Conservation (phyloP, 1,140 invertebrate species). For the Drosophila ambigua region DNA sequence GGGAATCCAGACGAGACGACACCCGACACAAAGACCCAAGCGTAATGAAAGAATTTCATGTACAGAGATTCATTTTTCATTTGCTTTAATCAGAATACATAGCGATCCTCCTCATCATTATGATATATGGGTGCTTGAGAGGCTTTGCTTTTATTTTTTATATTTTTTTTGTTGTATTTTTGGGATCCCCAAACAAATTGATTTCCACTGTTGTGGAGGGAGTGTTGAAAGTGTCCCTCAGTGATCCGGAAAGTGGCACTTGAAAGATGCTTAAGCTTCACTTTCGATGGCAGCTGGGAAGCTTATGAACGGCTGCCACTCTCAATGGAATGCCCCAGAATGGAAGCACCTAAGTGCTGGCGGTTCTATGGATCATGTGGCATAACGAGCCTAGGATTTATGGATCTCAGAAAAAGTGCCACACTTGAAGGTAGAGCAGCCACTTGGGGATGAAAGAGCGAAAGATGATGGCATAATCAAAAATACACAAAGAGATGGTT, state of each 20-base stretch:
- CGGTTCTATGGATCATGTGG: slow-evolving; percentile 23
- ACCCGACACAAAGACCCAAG: slow-evolving; percentile 17
- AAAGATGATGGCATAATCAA: not conserved
- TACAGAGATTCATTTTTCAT: slow-evolving; percentile 46
- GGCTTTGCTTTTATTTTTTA: slow-evolving; percentile 55
- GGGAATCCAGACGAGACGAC: slow-evolving; percentile 12
- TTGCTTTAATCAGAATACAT: slow-evolving; percentile 8
- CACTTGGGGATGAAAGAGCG: slow-evolving; percentile 7
- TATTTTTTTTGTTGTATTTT: not conserved
- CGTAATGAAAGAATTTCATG: slow-evolving; percentile 20
- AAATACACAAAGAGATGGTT: too few relatives aligned
- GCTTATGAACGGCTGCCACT: slow-evolving; percentile 5
- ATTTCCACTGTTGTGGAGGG: slow-evolving; percentile 40
- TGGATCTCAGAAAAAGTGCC: not conserved
- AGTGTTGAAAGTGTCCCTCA: slow-evolving; percentile 55
- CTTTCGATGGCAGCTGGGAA: slow-evolving; percentile 10
- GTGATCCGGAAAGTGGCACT: slow-evolving; percentile 66
- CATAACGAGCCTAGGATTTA: slow-evolving; percentile 39
- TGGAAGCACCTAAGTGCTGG: not conserved
- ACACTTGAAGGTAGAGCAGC: slow-evolving; percentile 2
- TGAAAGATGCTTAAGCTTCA: slow-evolving; percentile 30
- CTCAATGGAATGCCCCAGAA: slow-evolving; percentile 4
- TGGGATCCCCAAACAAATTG: slow-evolving; percentile 60
- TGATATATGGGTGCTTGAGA: slow-evolving; percentile 64
- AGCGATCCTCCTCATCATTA: slow-evolving; percentile 56